phyloP scores from a whole-genome alignment of 2,113 vertebrate species.

The Rhineura floridana region DNA sequence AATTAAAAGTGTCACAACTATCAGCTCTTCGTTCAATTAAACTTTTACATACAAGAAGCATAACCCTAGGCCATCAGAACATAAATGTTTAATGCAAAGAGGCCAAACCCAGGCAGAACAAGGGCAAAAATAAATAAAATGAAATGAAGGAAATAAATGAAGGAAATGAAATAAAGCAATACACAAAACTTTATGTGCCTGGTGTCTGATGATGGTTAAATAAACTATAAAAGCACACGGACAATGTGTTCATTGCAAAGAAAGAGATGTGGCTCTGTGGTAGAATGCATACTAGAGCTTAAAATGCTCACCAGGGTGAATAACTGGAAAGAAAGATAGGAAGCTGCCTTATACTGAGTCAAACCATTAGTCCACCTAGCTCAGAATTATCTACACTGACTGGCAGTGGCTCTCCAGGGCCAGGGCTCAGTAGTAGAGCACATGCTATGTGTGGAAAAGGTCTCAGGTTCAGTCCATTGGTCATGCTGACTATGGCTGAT shows the following conservation, averaged over 20 bases:
- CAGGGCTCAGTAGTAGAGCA: neutral
- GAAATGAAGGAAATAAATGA: too few relatives aligned
- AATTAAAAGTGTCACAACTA: slow-evolving; percentile 57
- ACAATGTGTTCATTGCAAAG: neutral
- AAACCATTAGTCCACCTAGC: too few relatives aligned
- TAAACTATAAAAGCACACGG: neutral
- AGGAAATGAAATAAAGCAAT: neutral
- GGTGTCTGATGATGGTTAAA: neutral
- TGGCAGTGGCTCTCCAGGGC: too few relatives aligned
- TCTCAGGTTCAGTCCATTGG: too few relatives aligned
- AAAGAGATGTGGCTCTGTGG: neutral
- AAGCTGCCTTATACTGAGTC: too few relatives aligned
- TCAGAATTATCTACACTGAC: too few relatives aligned
- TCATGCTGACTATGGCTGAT: too few relatives aligned
- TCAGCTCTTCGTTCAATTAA: slow-evolving; percentile 49
- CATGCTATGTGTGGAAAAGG: neutral
- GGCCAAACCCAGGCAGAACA: neutral
- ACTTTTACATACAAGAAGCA: neutral
- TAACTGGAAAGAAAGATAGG: neutral
- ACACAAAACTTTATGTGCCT: neutral
- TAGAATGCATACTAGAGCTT: neutral
- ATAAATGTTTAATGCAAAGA: slow-evolving; percentile 3
- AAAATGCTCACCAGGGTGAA: neutral
- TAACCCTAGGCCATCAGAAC: slow-evolving; percentile 34
- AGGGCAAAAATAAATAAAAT: too few relatives aligned